Evolutionary conservation across 2,888 invertebrate species (phyloP).

Genomic region (Phasia obesa): DNA sequence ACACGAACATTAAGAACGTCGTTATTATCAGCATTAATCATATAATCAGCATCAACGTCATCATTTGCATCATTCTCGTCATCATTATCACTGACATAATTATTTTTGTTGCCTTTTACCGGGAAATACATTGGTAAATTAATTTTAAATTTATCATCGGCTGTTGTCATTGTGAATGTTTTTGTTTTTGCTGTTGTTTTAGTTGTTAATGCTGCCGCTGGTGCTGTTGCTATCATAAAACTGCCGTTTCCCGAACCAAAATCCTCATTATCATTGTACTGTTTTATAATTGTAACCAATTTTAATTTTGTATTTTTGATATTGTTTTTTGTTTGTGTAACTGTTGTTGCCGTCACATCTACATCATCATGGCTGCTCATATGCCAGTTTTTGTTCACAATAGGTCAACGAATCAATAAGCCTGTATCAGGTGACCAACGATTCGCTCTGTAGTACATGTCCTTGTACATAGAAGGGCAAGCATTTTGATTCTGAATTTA

Average conservation of each 20-base stretch:
- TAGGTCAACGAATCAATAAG: constrained; percentile 81
- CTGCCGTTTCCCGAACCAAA: constrained; percentile 67
- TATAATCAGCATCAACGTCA: constrained; percentile 8
- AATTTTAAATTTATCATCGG: constrained; percentile 67
- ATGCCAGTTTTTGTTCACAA: constrained; percentile 70
- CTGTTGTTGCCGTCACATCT: constrained; percentile 54
- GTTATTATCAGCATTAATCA: constrained; percentile 11
- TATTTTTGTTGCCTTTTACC: constrained; percentile 68
- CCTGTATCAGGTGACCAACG: constrained; percentile 82
- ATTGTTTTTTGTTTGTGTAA: constrained; percentile 58
- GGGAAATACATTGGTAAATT: constrained; percentile 69
- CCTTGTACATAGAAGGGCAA: constrained; percentile 94
- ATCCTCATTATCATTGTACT: constrained; percentile 61
- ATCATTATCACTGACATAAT: constrained; percentile 55
- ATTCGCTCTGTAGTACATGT: constrained; percentile 91
- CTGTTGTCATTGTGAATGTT: constrained; percentile 43
- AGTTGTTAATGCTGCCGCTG: constrained; percentile 45
- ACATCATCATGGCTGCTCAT: constrained; percentile 47
- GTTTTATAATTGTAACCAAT: constrained; percentile 61
- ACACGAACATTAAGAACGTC: constrained; percentile 6
- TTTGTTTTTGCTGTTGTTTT: constrained; percentile 55
- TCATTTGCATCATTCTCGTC: constrained; percentile 25
- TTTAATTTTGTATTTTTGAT: constrained; percentile 62
- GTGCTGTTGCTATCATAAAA: constrained; percentile 54
- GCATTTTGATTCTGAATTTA: constrained; percentile 83